Conservation (phyloP, 2,797 vertebrate genomes). For the Nyctalus aviator region DNA sequence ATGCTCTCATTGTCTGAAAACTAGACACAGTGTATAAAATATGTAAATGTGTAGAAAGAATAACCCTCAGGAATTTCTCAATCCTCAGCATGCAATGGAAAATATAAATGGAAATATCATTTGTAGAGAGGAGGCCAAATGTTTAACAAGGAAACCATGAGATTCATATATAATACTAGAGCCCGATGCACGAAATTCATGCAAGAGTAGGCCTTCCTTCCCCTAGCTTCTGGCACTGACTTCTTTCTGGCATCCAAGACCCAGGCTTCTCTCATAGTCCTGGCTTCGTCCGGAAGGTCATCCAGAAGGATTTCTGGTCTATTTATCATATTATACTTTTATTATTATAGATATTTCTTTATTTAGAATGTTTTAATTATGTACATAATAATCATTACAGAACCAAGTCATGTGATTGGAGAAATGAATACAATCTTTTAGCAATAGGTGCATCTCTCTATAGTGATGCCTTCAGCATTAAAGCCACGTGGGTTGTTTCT, state of each 20-base stretch:
- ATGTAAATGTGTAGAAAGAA: background rate
- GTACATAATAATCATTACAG: slow-evolving; percentile 36
- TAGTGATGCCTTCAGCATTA: background rate
- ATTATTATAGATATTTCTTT: background rate
- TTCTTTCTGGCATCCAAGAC: no score
- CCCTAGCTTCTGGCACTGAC: no score
- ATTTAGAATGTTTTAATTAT: slow-evolving; percentile 11
- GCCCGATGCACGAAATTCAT: no score
- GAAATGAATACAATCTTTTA: background rate
- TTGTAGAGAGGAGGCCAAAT: slow-evolving; percentile 56
- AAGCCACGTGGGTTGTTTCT: background rate
- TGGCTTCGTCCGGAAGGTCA: no score
- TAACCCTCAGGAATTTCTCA: slow-evolving; percentile 11
- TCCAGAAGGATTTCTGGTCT: no score
- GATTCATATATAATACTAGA: background rate
- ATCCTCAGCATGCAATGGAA: background rate
- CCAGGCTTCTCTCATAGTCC: no score
- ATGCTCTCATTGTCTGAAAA: slow-evolving; percentile 8
- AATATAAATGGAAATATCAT: slow-evolving; percentile 29
- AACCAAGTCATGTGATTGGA: background rate
- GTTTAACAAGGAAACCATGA: slow-evolving; percentile 58
- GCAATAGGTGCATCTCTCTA: background rate
- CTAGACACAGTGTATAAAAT: background rate
- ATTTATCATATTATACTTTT: no score
- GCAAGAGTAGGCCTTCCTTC: no score